Evolutionary conservation across 2,888 invertebrate species (phyloP).

Genomic region (Patella caerulea): DNA sequence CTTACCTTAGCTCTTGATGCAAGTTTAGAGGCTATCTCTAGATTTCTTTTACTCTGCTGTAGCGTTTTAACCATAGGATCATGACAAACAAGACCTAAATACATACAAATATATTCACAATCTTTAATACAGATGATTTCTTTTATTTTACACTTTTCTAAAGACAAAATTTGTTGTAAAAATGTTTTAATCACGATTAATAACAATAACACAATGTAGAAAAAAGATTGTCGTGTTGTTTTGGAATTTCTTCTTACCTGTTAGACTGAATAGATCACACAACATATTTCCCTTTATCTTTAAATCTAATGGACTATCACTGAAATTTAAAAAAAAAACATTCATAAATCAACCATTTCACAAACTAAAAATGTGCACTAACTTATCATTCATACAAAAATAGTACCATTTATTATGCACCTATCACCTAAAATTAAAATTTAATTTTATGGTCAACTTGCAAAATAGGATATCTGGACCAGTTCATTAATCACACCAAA

Average conservation of each 20-base stretch:
- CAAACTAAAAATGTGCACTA: not conserved
- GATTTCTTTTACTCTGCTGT: conserved; percentile 61
- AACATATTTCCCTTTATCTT: conserved; percentile 92
- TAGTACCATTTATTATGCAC: not conserved
- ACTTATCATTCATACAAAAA: not conserved
- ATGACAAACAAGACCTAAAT: conserved; percentile 69
- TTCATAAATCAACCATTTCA: not conserved
- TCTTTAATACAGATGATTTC: not conserved
- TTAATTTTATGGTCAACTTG: too few relatives aligned
- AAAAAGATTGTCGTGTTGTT: too few relatives aligned
- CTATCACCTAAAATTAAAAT: too few relatives aligned
- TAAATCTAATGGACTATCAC: conserved; percentile 93
- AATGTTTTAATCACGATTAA: not conserved
- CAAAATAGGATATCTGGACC: too few relatives aligned
- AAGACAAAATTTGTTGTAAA: not conserved
- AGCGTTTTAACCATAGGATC: conserved; percentile 69
- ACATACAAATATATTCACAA: not conserved
- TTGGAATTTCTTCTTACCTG: conserved; percentile 75
- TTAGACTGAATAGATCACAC: conserved; percentile 90
- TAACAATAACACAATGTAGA: not conserved
- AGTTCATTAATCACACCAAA: too few relatives aligned
- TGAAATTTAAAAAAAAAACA: conserved; percentile 67
- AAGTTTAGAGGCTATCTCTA: conserved; percentile 59
- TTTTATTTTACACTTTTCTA: conserved; percentile 12
- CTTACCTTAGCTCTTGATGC: conserved; percentile 62